A percentile compares a stretch with the other conserved stretches of the same genome.
These are phyloP conservation scores for Pica pica DNA, from an alignment of 2,113 vertebrate species.

Conservation along the genomic window DNA sequence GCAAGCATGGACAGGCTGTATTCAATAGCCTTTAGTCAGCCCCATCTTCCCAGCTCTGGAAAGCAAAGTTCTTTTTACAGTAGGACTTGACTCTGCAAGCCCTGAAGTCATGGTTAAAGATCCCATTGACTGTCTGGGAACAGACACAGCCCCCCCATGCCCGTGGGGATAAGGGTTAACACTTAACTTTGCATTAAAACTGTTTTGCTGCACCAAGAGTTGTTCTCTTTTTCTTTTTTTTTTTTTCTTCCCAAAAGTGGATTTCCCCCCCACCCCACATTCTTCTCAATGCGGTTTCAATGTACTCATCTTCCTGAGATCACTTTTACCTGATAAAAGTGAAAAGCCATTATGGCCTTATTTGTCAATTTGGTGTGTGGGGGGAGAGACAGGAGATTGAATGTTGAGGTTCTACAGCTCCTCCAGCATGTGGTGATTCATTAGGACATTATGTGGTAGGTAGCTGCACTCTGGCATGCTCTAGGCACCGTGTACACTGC, in stretches of 20 bases:
- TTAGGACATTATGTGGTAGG: slow-evolving; percentile 51
- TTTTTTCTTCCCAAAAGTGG: background rate
- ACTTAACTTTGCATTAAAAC: background rate
- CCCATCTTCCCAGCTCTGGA: background rate
- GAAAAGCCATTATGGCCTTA: slow-evolving; percentile 38
- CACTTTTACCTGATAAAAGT: slow-evolving; percentile 45
- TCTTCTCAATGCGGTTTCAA: background rate
- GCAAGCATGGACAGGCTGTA: background rate
- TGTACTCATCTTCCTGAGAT: slow-evolving; percentile 52
- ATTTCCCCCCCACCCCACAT: background rate
- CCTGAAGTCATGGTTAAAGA: slow-evolving; percentile 34
- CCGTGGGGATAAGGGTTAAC: background rate
- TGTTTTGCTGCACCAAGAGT: background rate
- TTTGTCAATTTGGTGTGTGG: slow-evolving; percentile 18
- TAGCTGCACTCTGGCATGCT: slow-evolving; percentile 16
- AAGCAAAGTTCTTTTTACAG: background rate
- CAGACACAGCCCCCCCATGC: background rate
- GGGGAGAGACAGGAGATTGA: background rate
- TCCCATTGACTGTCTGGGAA: background rate
- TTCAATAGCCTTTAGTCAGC: slow-evolving; percentile 32
- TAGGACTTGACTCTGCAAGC: slow-evolving; percentile 11
- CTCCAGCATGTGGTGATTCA: slow-evolving; percentile 34
- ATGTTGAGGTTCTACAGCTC: slow-evolving; percentile 38
- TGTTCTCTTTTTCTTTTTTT: background rate
- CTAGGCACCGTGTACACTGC: background rate